These are phyloP conservation scores for Trichonephila inaurata DNA, from an alignment of 1,140 invertebrate genomes.

Conservation along the genomic window DNA sequence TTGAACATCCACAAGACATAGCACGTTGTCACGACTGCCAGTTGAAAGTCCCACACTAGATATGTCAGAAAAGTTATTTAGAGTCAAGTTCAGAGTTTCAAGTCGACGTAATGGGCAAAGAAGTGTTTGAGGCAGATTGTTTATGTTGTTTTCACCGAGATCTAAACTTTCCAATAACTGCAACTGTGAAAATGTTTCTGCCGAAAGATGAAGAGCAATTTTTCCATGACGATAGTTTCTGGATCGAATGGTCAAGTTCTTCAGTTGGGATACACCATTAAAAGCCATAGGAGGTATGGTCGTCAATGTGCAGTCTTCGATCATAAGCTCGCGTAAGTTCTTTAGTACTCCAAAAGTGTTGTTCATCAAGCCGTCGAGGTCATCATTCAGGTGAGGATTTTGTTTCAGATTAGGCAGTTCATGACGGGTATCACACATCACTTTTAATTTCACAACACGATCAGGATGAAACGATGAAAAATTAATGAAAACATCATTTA, in stretches of 20 bases:
- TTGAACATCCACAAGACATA: slow-evolving; percentile 85
- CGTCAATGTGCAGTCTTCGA: slow-evolving; percentile 90
- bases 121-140: slow-evolving; percentile 87
- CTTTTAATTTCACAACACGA: slow-evolving; percentile 70
- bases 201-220: slow-evolving; percentile 88
- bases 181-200: slow-evolving; percentile 87
- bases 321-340: slow-evolving; percentile 85
- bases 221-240: slow-evolving; percentile 90
- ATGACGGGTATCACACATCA: slow-evolving; percentile 76
- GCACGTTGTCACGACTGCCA: slow-evolving; percentile 63
- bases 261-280: slow-evolving; percentile 85
- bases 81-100: slow-evolving; percentile 81
- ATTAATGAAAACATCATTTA: slow-evolving; percentile 77
- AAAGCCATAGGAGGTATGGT: slow-evolving; percentile 87
- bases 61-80: slow-evolving; percentile 89
- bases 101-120: slow-evolving; percentile 86
- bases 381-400: slow-evolving; percentile 80
- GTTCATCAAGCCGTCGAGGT: slow-evolving; percentile 78
- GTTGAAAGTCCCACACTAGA: slow-evolving; percentile 85
- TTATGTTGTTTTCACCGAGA: slow-evolving; percentile 91
- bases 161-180: slow-evolving; percentile 87
- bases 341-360: slow-evolving; percentile 89
- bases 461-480: slow-evolving; percentile 77
- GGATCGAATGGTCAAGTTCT: slow-evolving; percentile 86
- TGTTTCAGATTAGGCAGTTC: slow-evolving; percentile 35